A percentile compares a stretch with the other conserved stretches of the same genome.
These are phyloP conservation scores for Ectobius pallidus DNA, from an alignment of 2,888 invertebrate species.

Conservation along the genomic window DNA sequence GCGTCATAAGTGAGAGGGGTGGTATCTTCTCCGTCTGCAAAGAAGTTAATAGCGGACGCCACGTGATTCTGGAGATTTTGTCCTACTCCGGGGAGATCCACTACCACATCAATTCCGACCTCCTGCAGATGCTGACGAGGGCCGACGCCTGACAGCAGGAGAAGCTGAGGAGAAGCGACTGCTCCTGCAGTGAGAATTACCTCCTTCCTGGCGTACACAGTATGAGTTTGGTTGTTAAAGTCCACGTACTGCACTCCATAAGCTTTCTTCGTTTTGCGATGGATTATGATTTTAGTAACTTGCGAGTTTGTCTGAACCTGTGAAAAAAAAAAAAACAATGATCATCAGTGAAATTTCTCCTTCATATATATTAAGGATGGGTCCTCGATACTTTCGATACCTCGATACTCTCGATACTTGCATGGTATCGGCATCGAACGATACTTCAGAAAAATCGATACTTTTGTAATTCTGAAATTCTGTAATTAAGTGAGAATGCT, in stretches of 20 bases:
- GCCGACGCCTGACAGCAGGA: constrained; percentile 81
- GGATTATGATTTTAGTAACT: constrained; percentile 60
- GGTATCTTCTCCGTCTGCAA: constrained; percentile 53
- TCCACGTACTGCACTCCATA: constrained; percentile 56
- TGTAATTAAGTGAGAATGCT: too few species aligned
- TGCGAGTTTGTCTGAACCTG: constrained; percentile 40
- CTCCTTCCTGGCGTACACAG: constrained; percentile 71
- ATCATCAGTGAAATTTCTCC: too few species aligned
- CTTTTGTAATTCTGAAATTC: too few species aligned
- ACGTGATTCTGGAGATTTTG: constrained; percentile 70
- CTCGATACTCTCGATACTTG: too few species aligned
- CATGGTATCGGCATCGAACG: too few species aligned
- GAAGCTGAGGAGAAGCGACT: constrained; percentile 85
- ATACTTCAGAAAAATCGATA: too few species aligned
- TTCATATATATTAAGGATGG: too few species aligned
- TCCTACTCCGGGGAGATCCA: constrained; percentile 70
- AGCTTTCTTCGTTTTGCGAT: constrained; percentile 55
- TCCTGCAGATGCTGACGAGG: constrained; percentile 59
- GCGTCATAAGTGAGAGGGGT: constrained; percentile 49
- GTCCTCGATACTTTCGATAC: too few species aligned
- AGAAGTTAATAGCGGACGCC: constrained; percentile 63
- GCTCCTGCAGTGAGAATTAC: constrained; percentile 86
- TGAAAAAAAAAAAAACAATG: too few species aligned
- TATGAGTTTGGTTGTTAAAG: constrained; percentile 50
- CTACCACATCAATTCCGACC: constrained; percentile 63